Percentiles rank a stretch among this genome's conserved stretches.
Evolutionary conservation across 92 coral and sea anemone species (phyloP).

Genomic region (Phenganax subtilis): DNA sequence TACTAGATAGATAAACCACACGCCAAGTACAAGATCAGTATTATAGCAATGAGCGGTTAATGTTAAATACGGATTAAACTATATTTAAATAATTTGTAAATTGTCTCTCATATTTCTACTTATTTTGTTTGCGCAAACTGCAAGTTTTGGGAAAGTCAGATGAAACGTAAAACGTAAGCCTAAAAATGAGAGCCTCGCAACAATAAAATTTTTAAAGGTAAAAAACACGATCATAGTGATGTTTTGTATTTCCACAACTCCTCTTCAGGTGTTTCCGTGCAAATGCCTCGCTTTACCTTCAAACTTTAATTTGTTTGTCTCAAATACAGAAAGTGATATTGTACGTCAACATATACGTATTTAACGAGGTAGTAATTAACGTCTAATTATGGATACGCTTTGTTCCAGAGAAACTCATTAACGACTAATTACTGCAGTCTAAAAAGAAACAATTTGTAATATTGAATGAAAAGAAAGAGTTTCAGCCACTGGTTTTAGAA

Average conservation of each 20-base stretch:
- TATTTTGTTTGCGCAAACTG: no score
- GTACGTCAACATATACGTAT: background rate
- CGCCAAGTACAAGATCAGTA: background rate
- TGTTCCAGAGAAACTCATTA: slow-evolving; percentile 10
- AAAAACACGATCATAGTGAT: no score
- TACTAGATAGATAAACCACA: slow-evolving; percentile 12
- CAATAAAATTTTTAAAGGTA: no score
- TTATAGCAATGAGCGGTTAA: slow-evolving; percentile 1
- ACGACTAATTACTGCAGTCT: background rate
- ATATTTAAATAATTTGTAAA: background rate
- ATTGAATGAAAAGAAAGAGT: slow-evolving; percentile 6
- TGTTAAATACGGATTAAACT: background rate
- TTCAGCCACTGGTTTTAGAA: background rate
- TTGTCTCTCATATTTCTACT: no score
- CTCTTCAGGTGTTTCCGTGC: background rate
- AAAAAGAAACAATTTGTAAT: slow-evolving; percentile 7
- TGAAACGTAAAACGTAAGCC: no score
- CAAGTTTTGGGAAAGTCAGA: no score
- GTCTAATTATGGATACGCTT: background rate
- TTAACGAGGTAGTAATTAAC: slow-evolving; percentile 23
- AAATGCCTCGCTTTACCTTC: background rate
- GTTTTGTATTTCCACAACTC: no score
- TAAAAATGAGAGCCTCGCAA: no score
- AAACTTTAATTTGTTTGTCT: slow-evolving; percentile 1
- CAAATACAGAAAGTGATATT: slow-evolving; percentile 10